Base-by-base conservation (phyloP, 2,888 invertebrate species). In the Thera obeliscata region DNA sequence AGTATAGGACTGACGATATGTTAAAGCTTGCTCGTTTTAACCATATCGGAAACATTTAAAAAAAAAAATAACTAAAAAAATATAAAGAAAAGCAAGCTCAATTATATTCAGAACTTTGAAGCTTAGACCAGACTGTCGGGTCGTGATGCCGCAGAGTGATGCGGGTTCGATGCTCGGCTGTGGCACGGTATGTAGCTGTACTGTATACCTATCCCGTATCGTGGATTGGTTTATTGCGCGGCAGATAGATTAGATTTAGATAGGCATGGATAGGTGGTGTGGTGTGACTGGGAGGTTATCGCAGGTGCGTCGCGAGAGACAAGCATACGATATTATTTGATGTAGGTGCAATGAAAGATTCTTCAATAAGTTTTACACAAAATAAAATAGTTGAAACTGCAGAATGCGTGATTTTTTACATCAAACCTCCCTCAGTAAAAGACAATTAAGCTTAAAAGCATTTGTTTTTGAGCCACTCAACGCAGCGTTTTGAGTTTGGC, bases 121-220 rank as follows among this genome's bases (percentile, higher is more conserved):
- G 33, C 11, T 52, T 46, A 52, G 52, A 38, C 43, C 43, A 41
- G 22, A 55, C 0, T n/a, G 11, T 11, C 7, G 35, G 46, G 62
- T 66, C 62, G 66, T 62, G 66, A 62, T 43, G 54, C 9, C 48
- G 58, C 38, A 58, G 66, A 61, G 58, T 62, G 61, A 62, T 54
- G 61, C 52, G 54, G 54, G 61, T 48, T 61, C 61, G 61, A 48
- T 46, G 61, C 55, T 61, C 61, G 55, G 11, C 52, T 22, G 43
- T 35, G 43, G 49, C 41, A 33, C 56, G 56, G 36, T 50, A 38
- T 59, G 46, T 52, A 46, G 43, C 61, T 33, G 12, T 7, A 22
- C 22, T 22, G 22, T 22, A n/a, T n/a, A 55, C 41, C 52, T 61
- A 61, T 61, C 61, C 48, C 49, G 9, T 56, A 62, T 56, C 62